phyloP scores from a whole-genome alignment of 2,888 invertebrate species.

The Myopa testacea region DNA sequence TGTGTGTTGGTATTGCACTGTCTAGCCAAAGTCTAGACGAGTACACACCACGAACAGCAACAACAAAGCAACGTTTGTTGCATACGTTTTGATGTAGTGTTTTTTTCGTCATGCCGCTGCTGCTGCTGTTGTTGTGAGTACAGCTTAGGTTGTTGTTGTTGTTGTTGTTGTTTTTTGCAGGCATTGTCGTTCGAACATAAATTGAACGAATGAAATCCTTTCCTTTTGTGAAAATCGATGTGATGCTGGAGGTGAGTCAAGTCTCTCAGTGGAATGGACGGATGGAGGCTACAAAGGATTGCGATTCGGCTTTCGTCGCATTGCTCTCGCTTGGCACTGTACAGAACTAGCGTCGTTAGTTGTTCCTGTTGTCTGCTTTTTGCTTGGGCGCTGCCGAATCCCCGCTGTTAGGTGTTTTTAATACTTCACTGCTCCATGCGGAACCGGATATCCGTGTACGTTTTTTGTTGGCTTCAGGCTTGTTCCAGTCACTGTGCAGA shows the following conservation, averaged over 20 bases:
- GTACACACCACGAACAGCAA: constrained; percentile 49
- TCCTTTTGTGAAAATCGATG: constrained; percentile 20
- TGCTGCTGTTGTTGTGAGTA: constrained; percentile 25
- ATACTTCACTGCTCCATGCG: not conserved
- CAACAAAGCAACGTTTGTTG: constrained; percentile 12
- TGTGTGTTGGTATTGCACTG: constrained; percentile 63
- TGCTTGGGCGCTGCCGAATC: not conserved
- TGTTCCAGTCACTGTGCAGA: not conserved
- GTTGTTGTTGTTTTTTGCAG: constrained; percentile 27
- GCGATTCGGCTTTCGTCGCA: not conserved
- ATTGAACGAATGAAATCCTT: constrained; percentile 37
- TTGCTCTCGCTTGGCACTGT: not conserved
- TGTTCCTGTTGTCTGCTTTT: not conserved
- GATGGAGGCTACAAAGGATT: constrained; percentile 9
- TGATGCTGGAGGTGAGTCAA: constrained; percentile 1
- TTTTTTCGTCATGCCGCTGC: constrained; percentile 15
- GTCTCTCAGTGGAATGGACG: not conserved
- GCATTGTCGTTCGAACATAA: constrained; percentile 31
- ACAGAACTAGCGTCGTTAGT: not conserved
- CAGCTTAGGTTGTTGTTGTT: constrained; percentile 17
- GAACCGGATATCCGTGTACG: not conserved
- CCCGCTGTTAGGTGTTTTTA: not conserved
- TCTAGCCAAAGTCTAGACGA: constrained; percentile 67
- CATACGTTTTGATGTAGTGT: constrained; percentile 23
- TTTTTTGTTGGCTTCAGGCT: not conserved